A percentile compares a stretch with the other conserved stretches of the same genome.
phyloP scores from a whole-genome alignment of 2,113 vertebrate species.

The Equus quagga region DNA sequence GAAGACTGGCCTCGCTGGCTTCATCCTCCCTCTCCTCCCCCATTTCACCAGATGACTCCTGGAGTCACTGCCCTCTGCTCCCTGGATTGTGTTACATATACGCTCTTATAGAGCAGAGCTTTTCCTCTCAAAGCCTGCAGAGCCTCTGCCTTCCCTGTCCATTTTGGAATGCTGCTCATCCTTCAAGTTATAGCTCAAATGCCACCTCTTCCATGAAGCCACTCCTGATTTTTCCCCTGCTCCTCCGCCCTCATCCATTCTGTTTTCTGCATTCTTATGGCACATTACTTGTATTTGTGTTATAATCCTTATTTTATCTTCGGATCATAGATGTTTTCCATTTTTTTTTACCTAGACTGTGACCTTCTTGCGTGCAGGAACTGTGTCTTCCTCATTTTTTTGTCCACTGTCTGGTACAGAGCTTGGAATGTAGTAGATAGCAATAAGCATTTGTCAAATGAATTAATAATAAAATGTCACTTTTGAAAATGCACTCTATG shows the following conservation, averaged over 20 bases:
- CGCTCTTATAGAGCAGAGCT: background rate
- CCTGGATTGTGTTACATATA: background rate
- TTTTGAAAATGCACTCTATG: background rate
- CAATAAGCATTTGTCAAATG: background rate
- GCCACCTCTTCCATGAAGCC: conserved; percentile 33
- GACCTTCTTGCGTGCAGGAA: background rate
- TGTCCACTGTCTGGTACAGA: background rate
- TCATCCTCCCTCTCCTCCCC: no score
- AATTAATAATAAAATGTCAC: conserved; percentile 17
- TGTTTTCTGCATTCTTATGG: background rate
- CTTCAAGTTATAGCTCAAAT: background rate
- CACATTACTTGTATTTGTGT: background rate
- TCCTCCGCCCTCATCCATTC: background rate
- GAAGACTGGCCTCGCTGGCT: background rate
- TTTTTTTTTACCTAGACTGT: background rate
- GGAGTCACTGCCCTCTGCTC: background rate
- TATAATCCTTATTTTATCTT: background rate
- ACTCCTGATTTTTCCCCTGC: background rate
- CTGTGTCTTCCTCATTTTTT: background rate
- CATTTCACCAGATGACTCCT: background rate
- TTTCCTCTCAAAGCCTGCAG: background rate
- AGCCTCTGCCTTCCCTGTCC: background rate
- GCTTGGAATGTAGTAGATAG: background rate
- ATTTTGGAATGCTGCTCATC: background rate
- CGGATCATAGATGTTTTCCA: background rate